These are phyloP conservation scores for Tamias sibiricus DNA, from an alignment of 2,113 vertebrate genomes.

Conservation along the genomic window DNA sequence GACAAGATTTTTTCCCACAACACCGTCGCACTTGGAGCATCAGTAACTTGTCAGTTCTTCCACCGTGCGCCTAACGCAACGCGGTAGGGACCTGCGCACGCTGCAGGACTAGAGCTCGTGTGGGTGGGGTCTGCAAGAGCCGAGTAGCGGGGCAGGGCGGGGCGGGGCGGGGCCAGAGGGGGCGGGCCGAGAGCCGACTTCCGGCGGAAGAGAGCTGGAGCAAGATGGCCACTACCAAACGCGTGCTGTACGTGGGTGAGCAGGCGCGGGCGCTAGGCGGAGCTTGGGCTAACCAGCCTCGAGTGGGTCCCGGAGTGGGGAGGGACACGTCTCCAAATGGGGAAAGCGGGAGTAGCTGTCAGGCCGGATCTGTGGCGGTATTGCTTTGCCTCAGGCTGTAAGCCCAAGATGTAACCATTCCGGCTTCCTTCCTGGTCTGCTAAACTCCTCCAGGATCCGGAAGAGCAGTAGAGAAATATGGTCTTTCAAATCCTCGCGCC, in stretches of 20 bases:
- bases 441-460: neutral
- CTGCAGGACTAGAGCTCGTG: fast-evolving
- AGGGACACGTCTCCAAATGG: neutral
- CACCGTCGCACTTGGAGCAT: fast-evolving
- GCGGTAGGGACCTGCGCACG: fast-evolving
- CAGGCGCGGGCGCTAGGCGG: neutral
- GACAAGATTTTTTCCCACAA: neutral
- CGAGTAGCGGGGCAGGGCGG: fast-evolving
- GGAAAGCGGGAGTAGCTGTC: neutral
- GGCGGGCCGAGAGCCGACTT: neutral
- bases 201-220: constrained; percentile 37
- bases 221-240: constrained; percentile 87
- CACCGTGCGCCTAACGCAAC: fast-evolving
- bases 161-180: neutral
- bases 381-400: neutral
- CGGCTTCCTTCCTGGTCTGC: neutral
- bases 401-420: neutral
- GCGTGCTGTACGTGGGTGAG: constrained; percentile 89
- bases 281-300: fast-evolving
- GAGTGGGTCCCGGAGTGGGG: fast-evolving
- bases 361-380: neutral
- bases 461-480: neutral
- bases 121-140: neutral
- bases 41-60: fast-evolving
- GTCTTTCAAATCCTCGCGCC: neutral